These are phyloP conservation scores for Heliconius melpomene DNA, from an alignment of 1,140 invertebrate species.

Conservation along the genomic window DNA sequence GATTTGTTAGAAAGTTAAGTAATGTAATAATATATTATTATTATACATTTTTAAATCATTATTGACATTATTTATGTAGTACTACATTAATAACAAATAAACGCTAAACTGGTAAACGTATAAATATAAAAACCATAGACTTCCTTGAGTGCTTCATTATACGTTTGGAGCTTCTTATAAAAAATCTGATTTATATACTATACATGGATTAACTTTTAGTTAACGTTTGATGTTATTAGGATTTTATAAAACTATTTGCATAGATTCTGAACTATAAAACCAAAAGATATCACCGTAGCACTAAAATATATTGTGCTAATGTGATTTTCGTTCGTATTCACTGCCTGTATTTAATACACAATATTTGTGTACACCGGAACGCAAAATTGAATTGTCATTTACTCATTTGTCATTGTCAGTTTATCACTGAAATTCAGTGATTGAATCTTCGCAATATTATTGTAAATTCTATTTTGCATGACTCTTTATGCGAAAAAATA, in stretches of 20 bases:
- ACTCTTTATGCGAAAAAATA: neutral
- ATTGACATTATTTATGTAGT: too few relatives aligned
- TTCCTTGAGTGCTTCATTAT: neutral
- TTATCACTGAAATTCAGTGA: too few relatives aligned
- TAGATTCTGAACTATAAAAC: too few relatives aligned
- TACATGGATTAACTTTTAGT: too few relatives aligned
- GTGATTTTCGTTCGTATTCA: too few relatives aligned
- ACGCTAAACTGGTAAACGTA: neutral
- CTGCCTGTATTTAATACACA: neutral
- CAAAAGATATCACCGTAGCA: too few relatives aligned
- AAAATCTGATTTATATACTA: too few relatives aligned
- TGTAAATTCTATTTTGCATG: neutral
- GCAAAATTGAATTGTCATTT: slow-evolving; percentile 13
- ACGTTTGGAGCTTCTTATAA: neutral
- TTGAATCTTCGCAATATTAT: neutral
- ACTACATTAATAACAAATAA: neutral
- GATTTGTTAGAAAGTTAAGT: neutral
- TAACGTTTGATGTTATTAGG: too few relatives aligned
- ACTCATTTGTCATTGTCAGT: slow-evolving; percentile 1
- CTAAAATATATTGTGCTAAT: too few relatives aligned
- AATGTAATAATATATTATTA: too few relatives aligned
- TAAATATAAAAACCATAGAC: neutral
- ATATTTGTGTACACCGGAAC: neutral
- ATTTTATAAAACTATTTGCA: too few relatives aligned
- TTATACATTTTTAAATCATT: too few relatives aligned